Conservation (phyloP, 2,797 vertebrate species). For the Acanthopagrus latus region DNA sequence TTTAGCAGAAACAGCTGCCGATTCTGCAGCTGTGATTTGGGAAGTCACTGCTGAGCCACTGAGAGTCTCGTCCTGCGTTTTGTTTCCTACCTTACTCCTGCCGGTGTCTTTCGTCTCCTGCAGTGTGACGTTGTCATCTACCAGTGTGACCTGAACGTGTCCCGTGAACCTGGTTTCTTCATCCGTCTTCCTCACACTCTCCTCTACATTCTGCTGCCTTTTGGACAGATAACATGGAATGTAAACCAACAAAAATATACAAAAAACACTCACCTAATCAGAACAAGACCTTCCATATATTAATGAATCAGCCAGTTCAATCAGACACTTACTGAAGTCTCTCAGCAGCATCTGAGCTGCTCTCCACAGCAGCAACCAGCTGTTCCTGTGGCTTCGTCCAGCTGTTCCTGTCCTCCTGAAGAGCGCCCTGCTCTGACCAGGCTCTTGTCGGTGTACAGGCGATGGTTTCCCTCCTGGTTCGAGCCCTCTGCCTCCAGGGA, state of each 20-base stretch:
- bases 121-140: constrained; percentile 14
- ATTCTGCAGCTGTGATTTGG: too few species aligned
- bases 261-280: neutral
- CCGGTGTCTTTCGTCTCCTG: constrained; percentile 33
- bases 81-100: constrained; percentile 47
- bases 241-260: neutral
- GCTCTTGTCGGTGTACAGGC: constrained; percentile 47
- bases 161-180: constrained; percentile 22
- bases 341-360: neutral
- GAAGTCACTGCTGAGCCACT: too few species aligned
- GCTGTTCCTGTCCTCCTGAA: constrained; percentile 42
- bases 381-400: constrained; percentile 29
- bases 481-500: constrained; percentile 80
- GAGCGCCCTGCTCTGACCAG: constrained; percentile 42
- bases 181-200: constrained; percentile 11
- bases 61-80: neutral
- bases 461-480: constrained; percentile 74
- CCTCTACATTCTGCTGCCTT: constrained; percentile 50
- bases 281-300: neutral
- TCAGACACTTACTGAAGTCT: constrained; percentile 56
- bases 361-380: constrained; percentile 23
- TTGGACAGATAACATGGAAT: constrained; percentile 10
- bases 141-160: constrained; percentile 45
- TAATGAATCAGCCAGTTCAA: neutral
- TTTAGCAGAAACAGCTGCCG: too few species aligned